Evolutionary conservation across 2,797 vertebrate species (phyloP).

Genomic region (Chelon auratus): DNA sequence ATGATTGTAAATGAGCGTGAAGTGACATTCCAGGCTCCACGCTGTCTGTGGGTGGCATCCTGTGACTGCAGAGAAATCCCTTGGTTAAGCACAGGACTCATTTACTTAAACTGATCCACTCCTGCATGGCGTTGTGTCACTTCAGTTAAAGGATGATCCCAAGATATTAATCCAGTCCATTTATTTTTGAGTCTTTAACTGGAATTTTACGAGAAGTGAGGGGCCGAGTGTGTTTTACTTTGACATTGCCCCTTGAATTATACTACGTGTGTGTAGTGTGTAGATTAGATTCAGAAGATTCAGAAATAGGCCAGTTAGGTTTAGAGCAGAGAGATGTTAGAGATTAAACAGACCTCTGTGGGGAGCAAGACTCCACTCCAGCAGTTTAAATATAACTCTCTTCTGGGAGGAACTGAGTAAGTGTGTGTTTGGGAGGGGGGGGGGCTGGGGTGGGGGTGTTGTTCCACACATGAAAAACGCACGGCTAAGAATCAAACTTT

Average conservation of each 20-base stretch:
- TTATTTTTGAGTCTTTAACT: conserved; percentile 26
- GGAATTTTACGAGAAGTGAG: not conserved
- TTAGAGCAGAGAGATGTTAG: conserved; percentile 78
- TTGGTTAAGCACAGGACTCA: conserved; percentile 63
- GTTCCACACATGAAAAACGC: conserved; percentile 39
- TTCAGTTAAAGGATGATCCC: conserved; percentile 60
- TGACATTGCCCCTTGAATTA: conserved; percentile 29
- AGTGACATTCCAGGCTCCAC: conserved; percentile 40
- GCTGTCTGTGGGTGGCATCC: conserved; percentile 64
- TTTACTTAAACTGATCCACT: conserved; percentile 67
- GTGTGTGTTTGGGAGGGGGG: conserved; percentile 39
- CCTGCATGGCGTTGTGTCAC: conserved; percentile 50
- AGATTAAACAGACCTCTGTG: conserved; percentile 82
- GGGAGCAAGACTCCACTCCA: conserved; percentile 76
- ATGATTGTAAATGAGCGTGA: conserved; percentile 43
- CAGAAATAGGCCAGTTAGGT: conserved; percentile 80
- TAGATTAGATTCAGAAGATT: conserved; percentile 44
- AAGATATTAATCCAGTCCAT: conserved; percentile 47
- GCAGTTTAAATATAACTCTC: conserved; percentile 81
- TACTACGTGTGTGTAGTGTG: not conserved
- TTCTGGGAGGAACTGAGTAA: conserved; percentile 69
- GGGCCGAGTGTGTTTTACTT: conserved; percentile 16
- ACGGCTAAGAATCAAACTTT: conserved; percentile 45
- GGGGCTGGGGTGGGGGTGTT: conserved; percentile 29
- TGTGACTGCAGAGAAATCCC: conserved; percentile 58